Evolutionary conservation across 2,113 vertebrate species (phyloP), one percentile per base, ranked within the genome.

Genomic region (Lepisosteus oculatus): DNA sequence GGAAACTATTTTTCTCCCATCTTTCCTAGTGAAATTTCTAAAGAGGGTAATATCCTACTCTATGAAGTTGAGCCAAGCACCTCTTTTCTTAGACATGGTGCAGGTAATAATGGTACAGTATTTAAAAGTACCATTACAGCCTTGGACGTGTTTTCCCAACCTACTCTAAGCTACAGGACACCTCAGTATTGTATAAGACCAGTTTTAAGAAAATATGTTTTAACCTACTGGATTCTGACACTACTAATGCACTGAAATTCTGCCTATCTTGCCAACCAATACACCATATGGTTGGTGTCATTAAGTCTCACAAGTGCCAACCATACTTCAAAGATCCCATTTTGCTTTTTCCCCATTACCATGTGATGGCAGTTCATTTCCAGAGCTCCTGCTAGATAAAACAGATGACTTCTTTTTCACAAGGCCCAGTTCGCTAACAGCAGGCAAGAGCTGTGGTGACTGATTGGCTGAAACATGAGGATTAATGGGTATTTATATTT

Each of bases 401-500:
- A 92, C 95, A 95, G 93, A 94, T 93, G 91, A 95, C 87, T 94
- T 93, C 92, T 92, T 91, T 82, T 78, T 81, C 80, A 65, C 62
- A 73, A 86, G 90, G 88, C 87, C 88, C 77, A 89, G 86, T 90
- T 90, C 84, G 86, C 86, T 88, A 94, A 87, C 93, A 95, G 93
- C 92, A 91, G 94, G 91, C 91, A 87, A 85, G 82, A 91, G 85
- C 89, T 75, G 83, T 55, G 84, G 82, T 95, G 93, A 95, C 90
- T 93, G 93, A 95, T 93, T 92, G 92, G 89, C 88, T 92, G 93
- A 95, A 95, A 95, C 90, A 89, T 85, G 91, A 95, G 93, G 93
- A 95, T 96, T 96, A 97, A 98, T 97, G 94, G 93, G 93, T 95
- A 97, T 98, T 98, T 97, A 95, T 96, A 96, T 98, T 97, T 96